Percentiles rank a stretch among this genome's conserved stretches.
Evolutionary conservation across 2,113 vertebrate species (phyloP).

Genomic region (Laterallus jamaicensis): DNA sequence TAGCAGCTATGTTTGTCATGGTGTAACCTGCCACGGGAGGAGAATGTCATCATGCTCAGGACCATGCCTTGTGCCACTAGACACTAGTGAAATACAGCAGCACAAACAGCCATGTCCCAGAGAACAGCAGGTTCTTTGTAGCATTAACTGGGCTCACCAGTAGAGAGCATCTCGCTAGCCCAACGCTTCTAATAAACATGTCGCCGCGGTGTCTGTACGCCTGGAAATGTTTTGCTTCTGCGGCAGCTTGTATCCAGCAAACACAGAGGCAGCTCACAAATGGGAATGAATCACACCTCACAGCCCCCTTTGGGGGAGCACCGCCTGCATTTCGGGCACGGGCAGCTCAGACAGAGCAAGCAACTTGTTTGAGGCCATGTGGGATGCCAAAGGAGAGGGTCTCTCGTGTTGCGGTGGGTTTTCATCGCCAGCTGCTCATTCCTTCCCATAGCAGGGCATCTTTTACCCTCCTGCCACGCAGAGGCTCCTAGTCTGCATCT

Average conservation of each 20-base stretch:
- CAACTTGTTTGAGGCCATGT: background rate
- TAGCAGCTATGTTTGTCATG: background rate
- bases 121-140: background rate
- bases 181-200: background rate
- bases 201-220: background rate
- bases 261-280: constrained; percentile 29
- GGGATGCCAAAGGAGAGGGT: background rate
- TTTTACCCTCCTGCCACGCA: background rate
- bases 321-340: background rate
- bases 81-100: background rate
- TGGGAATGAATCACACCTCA: constrained; percentile 21
- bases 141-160: background rate
- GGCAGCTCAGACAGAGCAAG: background rate
- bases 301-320: background rate
- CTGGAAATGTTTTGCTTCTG: constrained; percentile 44
- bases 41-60: background rate
- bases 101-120: background rate
- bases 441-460: background rate
- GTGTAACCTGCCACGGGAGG: background rate
- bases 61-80: background rate
- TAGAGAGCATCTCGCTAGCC: background rate
- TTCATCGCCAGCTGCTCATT: background rate
- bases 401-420: background rate
- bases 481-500: background rate
- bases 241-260: constrained; percentile 1